These are phyloP conservation scores for Picus viridis DNA, from an alignment of 2,797 vertebrate species.

Conservation along the genomic window DNA sequence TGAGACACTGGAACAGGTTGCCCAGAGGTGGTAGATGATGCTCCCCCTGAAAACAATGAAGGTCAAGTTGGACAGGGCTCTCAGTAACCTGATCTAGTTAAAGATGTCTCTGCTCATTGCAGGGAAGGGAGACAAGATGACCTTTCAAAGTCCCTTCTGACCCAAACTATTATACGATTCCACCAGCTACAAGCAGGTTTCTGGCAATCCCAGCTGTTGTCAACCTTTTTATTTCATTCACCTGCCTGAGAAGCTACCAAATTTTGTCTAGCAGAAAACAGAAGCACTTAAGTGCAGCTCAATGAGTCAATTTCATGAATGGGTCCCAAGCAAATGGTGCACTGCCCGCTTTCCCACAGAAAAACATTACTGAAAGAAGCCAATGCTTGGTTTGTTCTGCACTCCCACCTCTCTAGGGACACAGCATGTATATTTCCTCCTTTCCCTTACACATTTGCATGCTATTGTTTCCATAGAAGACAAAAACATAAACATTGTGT, in stretches of 20 bases:
- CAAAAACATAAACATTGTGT: background rate
- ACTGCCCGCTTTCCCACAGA: background rate
- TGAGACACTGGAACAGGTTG: no score
- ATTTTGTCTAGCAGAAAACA: background rate
- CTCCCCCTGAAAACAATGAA: no score
- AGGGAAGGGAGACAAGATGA: no score
- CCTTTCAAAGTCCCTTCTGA: no score
- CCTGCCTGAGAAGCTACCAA: background rate
- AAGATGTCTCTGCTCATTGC: background rate
- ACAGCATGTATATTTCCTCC: background rate
- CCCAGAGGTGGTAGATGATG: no score
- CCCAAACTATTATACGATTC: background rate
- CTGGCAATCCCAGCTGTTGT: background rate
- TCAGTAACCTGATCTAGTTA: background rate
- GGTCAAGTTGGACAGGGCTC: no score
- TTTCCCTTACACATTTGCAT: background rate
- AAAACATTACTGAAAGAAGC: background rate
- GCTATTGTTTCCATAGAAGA: background rate
- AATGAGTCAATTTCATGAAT: background rate
- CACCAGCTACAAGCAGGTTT: background rate
- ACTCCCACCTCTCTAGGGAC: background rate
- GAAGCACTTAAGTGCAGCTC: background rate
- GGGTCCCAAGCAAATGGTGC: background rate
- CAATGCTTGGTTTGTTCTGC: background rate
- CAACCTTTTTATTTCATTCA: background rate